A percentile compares a stretch with the other conserved stretches of the same genome.
phyloP scores from a whole-genome alignment of 1,140 invertebrate genomes.

The Thaumatotibia leucotreta region DNA sequence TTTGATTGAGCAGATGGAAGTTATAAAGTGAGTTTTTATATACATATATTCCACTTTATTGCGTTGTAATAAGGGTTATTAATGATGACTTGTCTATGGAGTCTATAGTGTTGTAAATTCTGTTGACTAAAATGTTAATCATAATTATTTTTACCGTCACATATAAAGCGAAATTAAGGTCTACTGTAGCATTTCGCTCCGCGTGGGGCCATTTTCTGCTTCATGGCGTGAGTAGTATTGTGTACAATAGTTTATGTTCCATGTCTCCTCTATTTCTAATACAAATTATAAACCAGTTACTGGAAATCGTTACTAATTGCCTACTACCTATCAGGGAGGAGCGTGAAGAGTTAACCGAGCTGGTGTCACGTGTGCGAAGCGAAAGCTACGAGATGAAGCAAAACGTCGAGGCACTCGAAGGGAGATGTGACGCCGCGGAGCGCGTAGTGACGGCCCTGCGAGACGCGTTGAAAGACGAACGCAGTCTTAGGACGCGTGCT shows the following conservation, averaged over 20 bases:
- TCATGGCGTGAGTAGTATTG: no score
- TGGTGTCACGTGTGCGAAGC: slow-evolving; percentile 26
- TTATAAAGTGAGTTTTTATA: slow-evolving; percentile 46
- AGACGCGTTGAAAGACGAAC: slow-evolving; percentile 52
- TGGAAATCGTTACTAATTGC: neutral
- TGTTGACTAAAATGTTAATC: no score
- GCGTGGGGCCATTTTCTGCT: no score
- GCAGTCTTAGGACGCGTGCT: slow-evolving; percentile 36
- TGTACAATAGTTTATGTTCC: no score
- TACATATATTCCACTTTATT: no score
- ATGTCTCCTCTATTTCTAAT: no score
- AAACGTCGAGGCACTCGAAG: slow-evolving; percentile 35
- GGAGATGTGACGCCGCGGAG: slow-evolving; percentile 34
- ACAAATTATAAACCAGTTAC: no score
- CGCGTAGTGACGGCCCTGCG: slow-evolving; percentile 41
- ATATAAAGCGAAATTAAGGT: no score
- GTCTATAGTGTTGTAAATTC: no score
- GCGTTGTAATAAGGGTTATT: slow-evolving; percentile 48
- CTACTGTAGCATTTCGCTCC: no score
- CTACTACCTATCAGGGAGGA: slow-evolving; percentile 38
- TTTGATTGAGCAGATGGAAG: slow-evolving; percentile 51
- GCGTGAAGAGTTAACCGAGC: slow-evolving; percentile 42
- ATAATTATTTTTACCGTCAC: no score
- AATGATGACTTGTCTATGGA: neutral
- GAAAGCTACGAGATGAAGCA: slow-evolving; percentile 40